A percentile compares a stretch with the other conserved stretches of the same genome.
phyloP scores from a whole-genome alignment of 2,797 vertebrate genomes.

The Sebastes matsubarae region DNA sequence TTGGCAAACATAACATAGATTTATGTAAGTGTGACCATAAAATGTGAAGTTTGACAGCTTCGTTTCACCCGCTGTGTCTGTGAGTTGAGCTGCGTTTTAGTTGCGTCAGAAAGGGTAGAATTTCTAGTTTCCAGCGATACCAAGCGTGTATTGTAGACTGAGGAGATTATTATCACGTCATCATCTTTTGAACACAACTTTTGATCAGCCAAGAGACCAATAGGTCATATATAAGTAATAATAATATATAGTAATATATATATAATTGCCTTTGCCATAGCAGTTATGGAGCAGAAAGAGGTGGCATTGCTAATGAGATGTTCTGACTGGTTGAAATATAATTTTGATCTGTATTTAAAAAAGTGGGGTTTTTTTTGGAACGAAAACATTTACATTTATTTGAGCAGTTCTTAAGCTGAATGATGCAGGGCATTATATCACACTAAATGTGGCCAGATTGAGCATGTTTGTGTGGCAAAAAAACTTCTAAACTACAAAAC shows the following conservation, averaged over 20 bases:
- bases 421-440: neutral
- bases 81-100: too few relatives aligned
- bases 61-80: fast-evolving
- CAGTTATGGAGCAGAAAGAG: neutral
- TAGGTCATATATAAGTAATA: neutral
- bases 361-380: neutral
- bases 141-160: fast-evolving
- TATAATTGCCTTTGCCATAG: neutral
- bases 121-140: fast-evolving
- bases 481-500: too few relatives aligned
- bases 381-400: fast-evolving
- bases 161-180: too few relatives aligned
- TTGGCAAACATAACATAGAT: too few relatives aligned
- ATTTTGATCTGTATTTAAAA: neutral
- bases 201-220: neutral
- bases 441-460: neutral
- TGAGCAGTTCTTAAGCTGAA: neutral
- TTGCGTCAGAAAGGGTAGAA: fast-evolving
- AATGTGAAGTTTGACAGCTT: too few relatives aligned
- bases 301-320: neutral
- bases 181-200: neutral
- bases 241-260: too few relatives aligned
- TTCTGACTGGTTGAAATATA: neutral
- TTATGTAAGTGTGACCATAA: too few relatives aligned
- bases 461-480: too few relatives aligned